phyloP scores from a whole-genome alignment of 2,888 invertebrate genomes.

The Hyposoter dolosus region DNA sequence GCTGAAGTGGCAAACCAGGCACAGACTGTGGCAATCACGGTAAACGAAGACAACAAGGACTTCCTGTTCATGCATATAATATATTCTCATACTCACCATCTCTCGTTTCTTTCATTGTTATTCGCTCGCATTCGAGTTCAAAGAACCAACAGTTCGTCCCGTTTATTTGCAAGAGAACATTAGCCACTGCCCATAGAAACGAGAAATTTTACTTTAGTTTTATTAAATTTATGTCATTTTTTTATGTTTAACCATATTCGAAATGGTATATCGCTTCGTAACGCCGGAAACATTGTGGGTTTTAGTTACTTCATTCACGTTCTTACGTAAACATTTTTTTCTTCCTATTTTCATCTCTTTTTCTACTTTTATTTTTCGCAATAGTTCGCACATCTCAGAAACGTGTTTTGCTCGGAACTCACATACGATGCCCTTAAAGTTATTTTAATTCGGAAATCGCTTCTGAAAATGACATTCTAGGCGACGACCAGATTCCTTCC shows the following conservation, averaged over 20 bases:
- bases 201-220: neutral
- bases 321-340: too few species aligned
- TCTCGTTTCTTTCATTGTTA: conserved; percentile 38
- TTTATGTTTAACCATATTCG: neutral
- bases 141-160: neutral
- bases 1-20: conserved; percentile 45
- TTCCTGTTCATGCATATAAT: conserved; percentile 75
- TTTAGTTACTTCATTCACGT: neutral
- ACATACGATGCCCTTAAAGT: too few species aligned
- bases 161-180: neutral
- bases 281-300: neutral
- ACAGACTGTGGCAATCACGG: conserved; percentile 75
- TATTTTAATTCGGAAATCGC: too few species aligned
- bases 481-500: neutral
- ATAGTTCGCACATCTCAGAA: too few species aligned
- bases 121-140: conserved; percentile 24
- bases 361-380: too few species aligned
- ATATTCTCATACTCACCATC: conserved; percentile 14
- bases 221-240: neutral
- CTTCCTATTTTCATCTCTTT: too few species aligned
- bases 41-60: conserved; percentile 81
- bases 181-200: neutral
- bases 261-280: neutral
- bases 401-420: too few species aligned
- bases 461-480: too few species aligned